Conservation (phyloP, 2,888 invertebrate genomes). For the Tinea trinotella region DNA sequence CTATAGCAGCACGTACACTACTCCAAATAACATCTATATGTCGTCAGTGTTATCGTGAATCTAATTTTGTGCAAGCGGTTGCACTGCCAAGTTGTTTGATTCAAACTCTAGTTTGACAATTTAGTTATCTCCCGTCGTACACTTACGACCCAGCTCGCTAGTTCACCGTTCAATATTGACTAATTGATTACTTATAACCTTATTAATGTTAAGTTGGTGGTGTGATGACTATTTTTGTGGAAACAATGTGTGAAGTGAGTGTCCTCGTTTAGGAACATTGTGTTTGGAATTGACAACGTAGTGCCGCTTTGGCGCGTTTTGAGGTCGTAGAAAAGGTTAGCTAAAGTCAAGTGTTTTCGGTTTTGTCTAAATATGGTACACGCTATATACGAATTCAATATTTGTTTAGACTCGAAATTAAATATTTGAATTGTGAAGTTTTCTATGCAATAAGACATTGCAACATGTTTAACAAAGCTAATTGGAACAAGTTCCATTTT, state of each 20-base stretch:
- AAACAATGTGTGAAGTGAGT: conserved; percentile 8
- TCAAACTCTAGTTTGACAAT: conserved; percentile 51
- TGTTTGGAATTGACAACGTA: not conserved
- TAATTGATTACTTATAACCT: not conserved
- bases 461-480: no score
- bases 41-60: conserved; percentile 37
- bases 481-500: no score
- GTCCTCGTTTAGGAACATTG: not conserved
- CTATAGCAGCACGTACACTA: not conserved
- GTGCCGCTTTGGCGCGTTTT: not conserved
- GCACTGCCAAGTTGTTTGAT: conserved; percentile 52
- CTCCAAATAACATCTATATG: conserved; percentile 10
- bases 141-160: conserved; percentile 29
- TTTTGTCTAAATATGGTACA: not conserved
- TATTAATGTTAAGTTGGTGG: not conserved
- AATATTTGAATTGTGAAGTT: no score
- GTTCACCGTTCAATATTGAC: not conserved
- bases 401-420: no score
- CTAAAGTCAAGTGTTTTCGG: not conserved
- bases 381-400: no score
- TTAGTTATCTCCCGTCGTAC: conserved; percentile 44
- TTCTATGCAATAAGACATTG: no score
- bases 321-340: conserved; percentile 11
- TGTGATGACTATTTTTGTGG: not conserved
- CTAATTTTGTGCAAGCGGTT: conserved; percentile 40